Evolutionary conservation across 2,113 vertebrate genomes (phyloP), one percentile per base, ranked within the genome.

Genomic region (Bubo scandiacus): DNA sequence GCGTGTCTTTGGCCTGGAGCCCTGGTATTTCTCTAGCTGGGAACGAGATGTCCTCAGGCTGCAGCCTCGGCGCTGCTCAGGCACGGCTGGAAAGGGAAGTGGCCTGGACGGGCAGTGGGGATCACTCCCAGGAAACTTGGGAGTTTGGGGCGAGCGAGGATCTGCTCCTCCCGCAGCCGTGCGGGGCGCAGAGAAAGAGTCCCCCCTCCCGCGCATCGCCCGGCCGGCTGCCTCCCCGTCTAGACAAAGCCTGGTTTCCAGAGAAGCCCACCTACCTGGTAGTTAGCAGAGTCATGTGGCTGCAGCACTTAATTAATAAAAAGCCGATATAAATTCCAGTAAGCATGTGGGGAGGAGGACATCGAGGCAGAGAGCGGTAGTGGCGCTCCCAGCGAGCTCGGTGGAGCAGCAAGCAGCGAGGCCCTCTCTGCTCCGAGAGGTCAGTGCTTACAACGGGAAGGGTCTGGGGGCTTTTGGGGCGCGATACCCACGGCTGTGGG

Each of bases 241-340:
- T 36, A 42, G 40, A 87, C 88, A 85, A 85, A 92, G 86, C 25
- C 52, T 1, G 0, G 78, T 80, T 89, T 72, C 55, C 93, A 57
- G 63, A 92, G 94, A 62, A 94, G 94, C 94, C 96, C 95, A 96
- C 94, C 86, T 96, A 84, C 94, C 93, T 29, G 61, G 23, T 85
- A 40, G 88, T 97, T 95, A 94, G 94, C 30, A 12, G 75, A 86
- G 92, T 96, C 96, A 97, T 80, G 96, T 96, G 97, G 86, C 77
- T 29, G 21, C 49, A 36, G 93, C 91, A 97, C 94, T 96, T 97
- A 88, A 97, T 97, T 96, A 96, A 92, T 67, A 40, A 71, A 52
- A 34, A 68, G 91, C 96, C 3, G 0, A 77, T 97, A 97, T 97
- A 97, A 97, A 81, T 61, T 55, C 86, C 81, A n/a, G 84, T 34